Base-by-base conservation (phyloP, 2,888 invertebrate genomes). In the Eupithecia pulchellata region DNA sequence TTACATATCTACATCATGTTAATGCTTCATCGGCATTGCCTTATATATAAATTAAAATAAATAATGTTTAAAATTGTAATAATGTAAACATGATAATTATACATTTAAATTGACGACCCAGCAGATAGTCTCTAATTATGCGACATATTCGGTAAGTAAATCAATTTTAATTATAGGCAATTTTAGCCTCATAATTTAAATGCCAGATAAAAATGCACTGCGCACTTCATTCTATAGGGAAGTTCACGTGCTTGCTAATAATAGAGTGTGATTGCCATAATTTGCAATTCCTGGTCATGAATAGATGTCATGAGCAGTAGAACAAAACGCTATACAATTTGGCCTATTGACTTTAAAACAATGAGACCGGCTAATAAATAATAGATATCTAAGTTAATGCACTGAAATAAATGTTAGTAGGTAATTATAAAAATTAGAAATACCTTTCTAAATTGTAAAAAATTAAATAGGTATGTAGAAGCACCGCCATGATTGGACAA, bases 321-420 rank as follows among this genome's bases (percentile, higher is more conserved):
- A 63, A 67, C 67, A 64, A 67, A 66, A 64, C 60, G 64, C 36
- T 64, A 14, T 60, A 64, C 55, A 63, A 61, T 39, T 65, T 29
- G 29, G 17, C 57, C 29, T 57, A 29, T 57, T 57, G 27, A 57
- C 29, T 29, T 57, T 57, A 13, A 25, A 27, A 57, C 57, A 57
- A 57, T 29, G 29, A 27, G 57, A 17, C 17, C 2, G 8, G 29
- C 17, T 57, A 9, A 57, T 57, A 29, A 29, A 57, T 52, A 52
- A 20, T 9, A 39, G 17, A 17, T 34, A 47, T 9, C 20, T 25
- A 20, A 9, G 11, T 47, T 52, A 52, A 20, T 4, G 25, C n/a
- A 52, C 11, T 29, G 6, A 57, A 29, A 17, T 57, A 6, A 29
- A 17, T 29, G 14, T 57, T n/a, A 42, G 6, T 42, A 39, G n/a